A percentile compares a stretch with the other conserved stretches of the same genome.
Evolutionary conservation across 2,113 vertebrate species (phyloP).

Genomic region (Mirounga angustirostris): DNA sequence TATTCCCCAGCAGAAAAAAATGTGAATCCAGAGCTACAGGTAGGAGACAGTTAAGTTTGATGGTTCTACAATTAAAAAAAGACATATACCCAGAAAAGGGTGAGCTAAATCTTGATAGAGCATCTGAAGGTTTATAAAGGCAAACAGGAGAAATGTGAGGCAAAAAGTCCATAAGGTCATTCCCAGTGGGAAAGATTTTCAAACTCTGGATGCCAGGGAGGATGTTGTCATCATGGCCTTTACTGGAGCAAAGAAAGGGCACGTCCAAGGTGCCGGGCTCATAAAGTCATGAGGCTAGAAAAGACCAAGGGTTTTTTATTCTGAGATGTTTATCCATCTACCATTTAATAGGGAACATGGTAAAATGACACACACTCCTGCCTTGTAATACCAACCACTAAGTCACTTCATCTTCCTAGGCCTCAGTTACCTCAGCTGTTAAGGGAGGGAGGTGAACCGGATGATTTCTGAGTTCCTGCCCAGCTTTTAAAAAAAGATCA

Average conservation of each 20-base stretch:
- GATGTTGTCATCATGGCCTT: background rate
- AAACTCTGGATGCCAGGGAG: background rate
- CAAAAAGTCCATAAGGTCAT: background rate
- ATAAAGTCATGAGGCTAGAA: background rate
- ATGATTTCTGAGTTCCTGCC: background rate
- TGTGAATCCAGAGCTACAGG: background rate
- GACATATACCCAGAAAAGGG: background rate
- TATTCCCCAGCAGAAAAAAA: background rate
- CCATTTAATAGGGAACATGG: slow-evolving; percentile 57
- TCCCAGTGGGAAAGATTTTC: background rate
- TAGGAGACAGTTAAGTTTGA: background rate
- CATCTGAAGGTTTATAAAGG: background rate
- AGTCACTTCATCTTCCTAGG: background rate
- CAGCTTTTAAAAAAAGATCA: background rate
- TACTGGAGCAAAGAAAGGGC: slow-evolving; percentile 1
- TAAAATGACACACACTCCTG: slow-evolving; percentile 49
- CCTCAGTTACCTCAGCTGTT: background rate
- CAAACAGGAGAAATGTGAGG: background rate
- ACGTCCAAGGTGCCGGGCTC: background rate
- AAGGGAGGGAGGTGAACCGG: background rate
- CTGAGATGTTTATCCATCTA: slow-evolving; percentile 56
- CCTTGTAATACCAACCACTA: slow-evolving; percentile 26
- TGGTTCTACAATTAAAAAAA: background rate
- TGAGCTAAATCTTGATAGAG: background rate
- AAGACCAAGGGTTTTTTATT: slow-evolving; percentile 35